phyloP scores from a whole-genome alignment of 2,113 vertebrate genomes.

The Apaloderma vittatum region DNA sequence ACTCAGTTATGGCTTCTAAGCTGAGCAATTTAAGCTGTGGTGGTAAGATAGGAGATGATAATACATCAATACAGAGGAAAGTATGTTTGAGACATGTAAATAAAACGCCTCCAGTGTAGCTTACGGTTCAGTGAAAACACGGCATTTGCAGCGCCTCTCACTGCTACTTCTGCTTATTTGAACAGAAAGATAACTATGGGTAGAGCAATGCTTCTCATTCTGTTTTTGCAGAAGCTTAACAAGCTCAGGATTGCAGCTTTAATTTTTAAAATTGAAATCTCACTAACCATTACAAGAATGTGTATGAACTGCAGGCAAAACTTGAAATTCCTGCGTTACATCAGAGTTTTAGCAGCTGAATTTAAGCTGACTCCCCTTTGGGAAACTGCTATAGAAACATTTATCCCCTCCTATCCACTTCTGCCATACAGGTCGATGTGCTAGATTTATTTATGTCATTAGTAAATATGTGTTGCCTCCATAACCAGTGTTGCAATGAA shows the following conservation, averaged over 20 bases:
- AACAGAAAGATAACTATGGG: neutral
- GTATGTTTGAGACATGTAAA: neutral
- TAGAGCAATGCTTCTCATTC: neutral
- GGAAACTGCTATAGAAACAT: neutral
- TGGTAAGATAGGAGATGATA: neutral
- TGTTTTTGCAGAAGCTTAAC: neutral
- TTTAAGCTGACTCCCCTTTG: neutral
- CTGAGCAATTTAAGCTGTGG: neutral
- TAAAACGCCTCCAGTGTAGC: neutral
- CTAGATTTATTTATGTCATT: neutral
- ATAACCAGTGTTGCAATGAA: neutral
- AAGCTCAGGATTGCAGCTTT: neutral
- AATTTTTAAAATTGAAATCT: conserved; percentile 21
- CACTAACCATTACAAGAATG: neutral
- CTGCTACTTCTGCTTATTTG: neutral
- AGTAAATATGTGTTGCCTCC: accelerated
- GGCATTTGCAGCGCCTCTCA: neutral
- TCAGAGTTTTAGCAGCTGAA: neutral
- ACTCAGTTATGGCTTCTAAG: neutral
- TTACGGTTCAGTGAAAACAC: neutral
- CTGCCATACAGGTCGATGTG: neutral
- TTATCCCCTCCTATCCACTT: neutral
- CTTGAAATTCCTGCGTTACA: neutral
- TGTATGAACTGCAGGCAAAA: neutral
- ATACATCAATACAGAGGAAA: neutral